These are phyloP conservation scores for Camarhynchus parvulus DNA, from an alignment of 2,113 vertebrate genomes.

Conservation along the genomic window DNA sequence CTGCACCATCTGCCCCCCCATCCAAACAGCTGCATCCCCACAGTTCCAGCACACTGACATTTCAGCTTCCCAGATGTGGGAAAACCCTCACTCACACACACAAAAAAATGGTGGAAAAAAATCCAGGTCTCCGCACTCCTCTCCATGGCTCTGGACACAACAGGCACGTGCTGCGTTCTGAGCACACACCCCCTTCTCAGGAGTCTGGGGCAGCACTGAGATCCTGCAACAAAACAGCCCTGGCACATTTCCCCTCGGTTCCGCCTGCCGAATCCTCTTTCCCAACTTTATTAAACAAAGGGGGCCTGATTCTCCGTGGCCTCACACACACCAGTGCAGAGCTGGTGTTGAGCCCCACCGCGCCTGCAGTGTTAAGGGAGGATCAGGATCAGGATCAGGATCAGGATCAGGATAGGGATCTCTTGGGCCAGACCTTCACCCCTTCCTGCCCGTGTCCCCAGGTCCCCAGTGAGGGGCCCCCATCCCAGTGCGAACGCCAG, in stretches of 20 bases:
- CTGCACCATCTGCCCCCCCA: background rate
- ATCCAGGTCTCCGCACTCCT: background rate
- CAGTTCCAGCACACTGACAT: background rate
- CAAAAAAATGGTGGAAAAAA: conserved; percentile 36
- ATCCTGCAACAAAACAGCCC: background rate
- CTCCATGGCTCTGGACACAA: background rate
- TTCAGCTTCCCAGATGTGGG: background rate
- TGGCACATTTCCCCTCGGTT: background rate
- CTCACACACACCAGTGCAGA: background rate
- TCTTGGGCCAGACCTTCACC: background rate
- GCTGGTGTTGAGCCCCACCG: background rate
- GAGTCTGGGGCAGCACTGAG: background rate
- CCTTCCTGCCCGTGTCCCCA: background rate
- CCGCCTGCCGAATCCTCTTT: background rate
- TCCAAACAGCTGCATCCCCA: rapidly evolving
- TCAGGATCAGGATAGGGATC: background rate
- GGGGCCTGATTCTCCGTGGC: conserved; percentile 27
- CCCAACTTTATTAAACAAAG: conserved; percentile 61
- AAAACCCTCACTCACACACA: background rate
- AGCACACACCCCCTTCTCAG: background rate
- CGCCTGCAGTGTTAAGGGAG: background rate
- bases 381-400: background rate
- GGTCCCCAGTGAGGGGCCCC: background rate
- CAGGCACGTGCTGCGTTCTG: background rate
- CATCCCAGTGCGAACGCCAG: rapidly evolving